Evolutionary conservation across 2,888 invertebrate genomes (phyloP), one percentile per base, ranked within the genome.

Genomic region (Lymantria monacha): DNA sequence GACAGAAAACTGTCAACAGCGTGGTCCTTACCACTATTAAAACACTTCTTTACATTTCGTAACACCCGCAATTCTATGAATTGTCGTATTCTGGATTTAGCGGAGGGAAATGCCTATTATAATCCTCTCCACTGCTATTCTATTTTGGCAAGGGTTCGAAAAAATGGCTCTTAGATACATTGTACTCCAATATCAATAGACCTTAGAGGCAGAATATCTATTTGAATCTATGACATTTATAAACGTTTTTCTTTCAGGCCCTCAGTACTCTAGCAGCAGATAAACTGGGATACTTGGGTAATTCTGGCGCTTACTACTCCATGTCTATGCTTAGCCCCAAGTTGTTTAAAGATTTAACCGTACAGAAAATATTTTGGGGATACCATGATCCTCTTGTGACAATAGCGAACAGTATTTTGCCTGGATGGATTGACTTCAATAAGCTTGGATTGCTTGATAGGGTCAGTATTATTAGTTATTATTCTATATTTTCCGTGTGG

Each of bases 381-480:
- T 97, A 97, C 76, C 93, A 95, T 7, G 97, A 97, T 73, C 92
- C 93, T 0, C 73, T 97, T 9, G 94, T 97, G 14, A 89, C 92
- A 0, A 81, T 97, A 36, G 97, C 96, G 0, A 94, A 95, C 62
- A 93, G 89, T 15, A 79, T 96, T 40, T 76, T 97, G 13, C 97
- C 97, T 0, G 93, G 92, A n/a, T 95, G 96, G 92, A 95, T 97
- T 11, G 94, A 96, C 66, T 97, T 97, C 69, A 86, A 92, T n/a
- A 94, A 93, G 69, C 95, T 97, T 66, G 97, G 97, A 0, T 90
- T 97, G 43, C 83, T 97, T 63, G 97, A 97, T 72, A 92, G 96
- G 85, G 97, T 97, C 76, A 92, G 93, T 87, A 57, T 13, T 38
- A 22, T 22, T 5, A 22, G 22, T 10, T 31, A 31, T 5, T 22